Percentiles rank a stretch among this genome's conserved stretches.
Evolutionary conservation across 2,113 vertebrate species (phyloP).

Genomic region (Zosterops borbonicus): DNA sequence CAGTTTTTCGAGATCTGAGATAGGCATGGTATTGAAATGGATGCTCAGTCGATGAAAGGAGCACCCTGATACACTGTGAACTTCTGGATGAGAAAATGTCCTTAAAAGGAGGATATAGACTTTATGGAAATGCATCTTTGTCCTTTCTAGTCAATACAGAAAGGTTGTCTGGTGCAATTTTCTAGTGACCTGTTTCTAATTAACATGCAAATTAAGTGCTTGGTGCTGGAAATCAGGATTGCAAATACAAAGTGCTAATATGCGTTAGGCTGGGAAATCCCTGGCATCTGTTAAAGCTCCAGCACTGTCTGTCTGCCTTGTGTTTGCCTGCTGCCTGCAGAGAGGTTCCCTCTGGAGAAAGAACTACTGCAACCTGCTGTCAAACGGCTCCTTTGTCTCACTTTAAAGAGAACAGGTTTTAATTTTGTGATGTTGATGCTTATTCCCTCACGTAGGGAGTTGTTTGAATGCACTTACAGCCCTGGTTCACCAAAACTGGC

Average conservation of each 20-base stretch:
- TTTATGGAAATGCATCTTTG: not conserved
- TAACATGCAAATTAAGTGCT: constrained; percentile 45
- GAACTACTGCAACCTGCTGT: not conserved
- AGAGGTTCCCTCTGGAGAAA: not conserved
- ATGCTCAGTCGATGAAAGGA: not conserved
- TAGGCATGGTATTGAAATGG: not conserved
- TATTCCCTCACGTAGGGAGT: not conserved
- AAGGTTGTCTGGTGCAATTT: constrained; percentile 2
- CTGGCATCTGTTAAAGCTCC: not conserved
- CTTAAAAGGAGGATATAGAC: not conserved
- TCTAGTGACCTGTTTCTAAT: constrained; percentile 46
- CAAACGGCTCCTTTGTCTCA: not conserved
- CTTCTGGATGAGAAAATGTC: not conserved
- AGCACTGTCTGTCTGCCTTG: not conserved
- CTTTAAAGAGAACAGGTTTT: not conserved
- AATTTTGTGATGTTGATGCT: not conserved
- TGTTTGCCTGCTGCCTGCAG: not conserved
- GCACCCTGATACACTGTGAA: not conserved
- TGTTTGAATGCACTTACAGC: not conserved
- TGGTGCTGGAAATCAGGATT: not conserved
- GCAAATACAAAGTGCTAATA: not conserved
- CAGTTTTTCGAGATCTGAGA: not conserved
- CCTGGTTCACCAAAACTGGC: not conserved
- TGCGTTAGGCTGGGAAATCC: constrained; percentile 21
- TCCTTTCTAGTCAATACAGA: not conserved